Evolutionary conservation across 1,140 invertebrate species (phyloP).

Genomic region (Pararge aegeria): DNA sequence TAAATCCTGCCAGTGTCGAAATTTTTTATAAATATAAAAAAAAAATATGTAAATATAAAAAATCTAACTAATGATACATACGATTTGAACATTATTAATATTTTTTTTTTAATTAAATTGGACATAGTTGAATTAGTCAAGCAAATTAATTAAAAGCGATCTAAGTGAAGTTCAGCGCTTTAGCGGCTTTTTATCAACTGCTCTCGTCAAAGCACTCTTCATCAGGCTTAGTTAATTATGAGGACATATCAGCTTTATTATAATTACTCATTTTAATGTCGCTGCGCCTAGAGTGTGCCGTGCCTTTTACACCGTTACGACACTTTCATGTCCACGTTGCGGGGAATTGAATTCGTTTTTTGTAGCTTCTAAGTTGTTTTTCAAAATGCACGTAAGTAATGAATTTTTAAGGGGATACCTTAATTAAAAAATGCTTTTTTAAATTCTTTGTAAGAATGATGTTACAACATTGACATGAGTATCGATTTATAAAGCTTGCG

Average conservation of each 20-base stretch:
- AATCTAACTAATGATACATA: too few species aligned
- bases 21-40: too few species aligned
- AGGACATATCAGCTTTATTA: slow-evolving; percentile 78
- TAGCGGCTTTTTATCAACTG: slow-evolving; percentile 40
- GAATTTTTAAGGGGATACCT: not conserved
- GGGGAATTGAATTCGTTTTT: slow-evolving; percentile 31
- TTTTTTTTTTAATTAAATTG: too few species aligned
- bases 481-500: too few species aligned
- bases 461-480: too few species aligned
- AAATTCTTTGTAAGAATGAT: too few species aligned
- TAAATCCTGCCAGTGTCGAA: too few species aligned
- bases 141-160: not conserved
- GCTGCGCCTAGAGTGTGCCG: slow-evolving; percentile 63
- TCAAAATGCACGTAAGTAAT: slow-evolving; percentile 4
- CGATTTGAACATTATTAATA: too few species aligned
- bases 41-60: too few species aligned
- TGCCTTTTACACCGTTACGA: slow-evolving; percentile 43
- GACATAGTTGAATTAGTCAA: too few species aligned
- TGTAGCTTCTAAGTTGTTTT: slow-evolving; percentile 15
- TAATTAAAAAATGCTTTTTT: not conserved
- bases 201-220: slow-evolving; percentile 72
- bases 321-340: slow-evolving; percentile 34
- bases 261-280: slow-evolving; percentile 79
- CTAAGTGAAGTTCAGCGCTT: slow-evolving; percentile 42
- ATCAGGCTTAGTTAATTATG: slow-evolving; percentile 78